phyloP scores from a whole-genome alignment of 2,797 vertebrate genomes.

The Molossus alvarezi region DNA sequence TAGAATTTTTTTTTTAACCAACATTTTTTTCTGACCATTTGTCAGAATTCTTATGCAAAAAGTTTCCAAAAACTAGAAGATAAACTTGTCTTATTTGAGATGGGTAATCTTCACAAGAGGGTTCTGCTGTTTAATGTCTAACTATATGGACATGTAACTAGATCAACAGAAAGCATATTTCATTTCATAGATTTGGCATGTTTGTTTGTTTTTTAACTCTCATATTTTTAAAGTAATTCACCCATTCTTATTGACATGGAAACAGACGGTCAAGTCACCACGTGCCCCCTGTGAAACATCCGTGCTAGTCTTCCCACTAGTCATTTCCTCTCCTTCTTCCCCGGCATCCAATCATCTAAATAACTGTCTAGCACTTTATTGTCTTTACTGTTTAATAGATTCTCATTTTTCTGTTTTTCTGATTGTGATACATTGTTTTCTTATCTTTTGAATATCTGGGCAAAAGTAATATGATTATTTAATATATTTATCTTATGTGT shows the following conservation, averaged over 20 bases:
- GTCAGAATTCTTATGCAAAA: slow-evolving; percentile 32
- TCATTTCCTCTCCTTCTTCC: background rate
- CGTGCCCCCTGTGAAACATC: background rate
- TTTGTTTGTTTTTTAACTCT: background rate
- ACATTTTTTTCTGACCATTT: background rate
- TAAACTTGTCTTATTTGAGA: background rate
- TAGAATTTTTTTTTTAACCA: background rate
- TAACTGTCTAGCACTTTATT: slow-evolving; percentile 31
- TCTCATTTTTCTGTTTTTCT: slow-evolving; percentile 59
- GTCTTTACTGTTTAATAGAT: background rate
- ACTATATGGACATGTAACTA: background rate
- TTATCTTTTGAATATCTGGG: background rate
- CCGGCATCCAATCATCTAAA: background rate
- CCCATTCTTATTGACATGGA: background rate
- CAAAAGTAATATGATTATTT: slow-evolving; percentile 52
- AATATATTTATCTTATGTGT: background rate
- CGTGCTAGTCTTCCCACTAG: background rate
- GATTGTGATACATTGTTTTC: background rate
- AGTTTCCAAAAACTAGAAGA: slow-evolving; percentile 5
- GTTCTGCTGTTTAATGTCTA: background rate
- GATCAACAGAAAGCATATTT: background rate
- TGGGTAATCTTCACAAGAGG: background rate
- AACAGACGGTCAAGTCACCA: background rate
- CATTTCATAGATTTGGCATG: background rate
- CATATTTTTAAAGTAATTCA: background rate